These are phyloP conservation scores for Megaustenia siamemsis DNA, from an alignment of 2,888 invertebrate species.

Conservation along the genomic window DNA sequence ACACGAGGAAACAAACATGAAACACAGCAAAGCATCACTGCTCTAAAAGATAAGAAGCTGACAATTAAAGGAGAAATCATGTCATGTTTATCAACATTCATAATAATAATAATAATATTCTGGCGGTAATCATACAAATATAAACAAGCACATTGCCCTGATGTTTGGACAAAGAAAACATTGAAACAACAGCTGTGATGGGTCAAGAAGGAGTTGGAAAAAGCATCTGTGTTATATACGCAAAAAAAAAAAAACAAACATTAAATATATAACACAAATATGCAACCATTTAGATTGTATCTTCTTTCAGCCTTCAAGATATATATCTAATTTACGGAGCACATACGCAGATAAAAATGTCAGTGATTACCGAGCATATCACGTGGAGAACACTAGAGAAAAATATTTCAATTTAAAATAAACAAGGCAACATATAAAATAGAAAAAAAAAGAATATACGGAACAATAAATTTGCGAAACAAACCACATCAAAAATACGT, in stretches of 20 bases:
- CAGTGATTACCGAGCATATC: no score
- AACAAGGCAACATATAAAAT: no score
- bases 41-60: background rate
- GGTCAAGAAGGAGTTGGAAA: background rate
- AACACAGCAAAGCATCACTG: background rate
- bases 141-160: background rate
- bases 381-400: no score
- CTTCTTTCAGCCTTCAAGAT: no score
- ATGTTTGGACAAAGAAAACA: background rate
- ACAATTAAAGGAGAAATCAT: background rate
- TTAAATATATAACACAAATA: background rate
- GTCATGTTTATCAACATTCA: background rate
- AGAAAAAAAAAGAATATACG: no score
- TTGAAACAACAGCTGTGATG: background rate
- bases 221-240: background rate
- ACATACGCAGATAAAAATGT: no score
- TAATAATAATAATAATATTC: background rate
- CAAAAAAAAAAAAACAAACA: background rate
- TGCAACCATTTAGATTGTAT: no score
- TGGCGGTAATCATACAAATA: background rate
- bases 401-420: no score
- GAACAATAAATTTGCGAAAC: no score
- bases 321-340: no score
- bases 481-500: no score
- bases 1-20: background rate